Percentiles rank a stretch among this genome's conserved stretches.
Evolutionary conservation across 2,113 vertebrate species (phyloP).

Genomic region (Machaerirhynchus nigripectus): DNA sequence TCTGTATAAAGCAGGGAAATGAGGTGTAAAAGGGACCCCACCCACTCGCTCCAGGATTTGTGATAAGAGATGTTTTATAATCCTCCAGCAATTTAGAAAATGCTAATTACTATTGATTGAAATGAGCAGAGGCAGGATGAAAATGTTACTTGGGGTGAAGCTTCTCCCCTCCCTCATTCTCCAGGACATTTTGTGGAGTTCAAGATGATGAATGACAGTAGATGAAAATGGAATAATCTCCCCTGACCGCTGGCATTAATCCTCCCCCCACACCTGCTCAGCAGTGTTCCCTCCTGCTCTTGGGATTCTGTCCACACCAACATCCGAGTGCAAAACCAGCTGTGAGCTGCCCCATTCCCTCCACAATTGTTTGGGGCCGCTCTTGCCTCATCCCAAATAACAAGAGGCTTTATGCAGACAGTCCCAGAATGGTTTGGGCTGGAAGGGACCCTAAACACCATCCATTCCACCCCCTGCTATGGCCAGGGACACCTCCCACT

Average conservation of each 20-base stretch:
- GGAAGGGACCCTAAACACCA: not conserved
- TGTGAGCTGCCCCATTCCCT: not conserved
- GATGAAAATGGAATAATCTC: not conserved
- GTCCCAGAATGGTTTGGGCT: no score
- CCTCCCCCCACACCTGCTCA: not conserved
- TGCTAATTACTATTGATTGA: conserved; percentile 42
- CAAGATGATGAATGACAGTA: not conserved
- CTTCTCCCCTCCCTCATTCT: not conserved
- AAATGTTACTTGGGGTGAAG: not conserved
- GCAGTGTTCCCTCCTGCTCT: not conserved
- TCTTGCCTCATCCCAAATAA: not conserved
- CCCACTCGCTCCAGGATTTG: not conserved
- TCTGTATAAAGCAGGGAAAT: conserved; percentile 21
- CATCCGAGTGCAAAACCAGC: not conserved
- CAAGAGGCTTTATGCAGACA: not conserved
- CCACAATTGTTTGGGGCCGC: not conserved
- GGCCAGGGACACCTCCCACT: not conserved
- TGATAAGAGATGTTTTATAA: conserved; percentile 3
- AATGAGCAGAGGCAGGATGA: not conserved
- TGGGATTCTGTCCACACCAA: not conserved
- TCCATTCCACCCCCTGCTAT: accelerated
- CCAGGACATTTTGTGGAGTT: not conserved
- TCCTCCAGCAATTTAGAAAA: conserved; percentile 14
- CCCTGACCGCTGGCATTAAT: not conserved
- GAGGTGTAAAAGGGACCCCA: conserved; percentile 24